Base-by-base conservation (phyloP, 1,140 invertebrate species). In the Lepidurus apus region DNA sequence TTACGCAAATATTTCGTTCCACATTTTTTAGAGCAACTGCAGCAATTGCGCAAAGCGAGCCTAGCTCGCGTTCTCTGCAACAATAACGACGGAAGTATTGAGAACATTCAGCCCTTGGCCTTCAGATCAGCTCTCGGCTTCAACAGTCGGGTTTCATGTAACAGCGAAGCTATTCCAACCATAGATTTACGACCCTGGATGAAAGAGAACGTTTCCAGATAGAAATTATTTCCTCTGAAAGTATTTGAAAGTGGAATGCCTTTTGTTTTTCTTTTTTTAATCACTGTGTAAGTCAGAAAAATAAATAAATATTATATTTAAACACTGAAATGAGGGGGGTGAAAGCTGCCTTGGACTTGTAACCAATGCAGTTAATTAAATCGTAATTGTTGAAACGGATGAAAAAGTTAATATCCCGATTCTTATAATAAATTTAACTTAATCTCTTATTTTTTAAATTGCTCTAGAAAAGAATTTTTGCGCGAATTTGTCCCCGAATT, bases 31-130 rank as follows among this genome's bases (percentile, higher is more conserved):
- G 87, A 82, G 26, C 89, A 90, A 85, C 83, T 90, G 76, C 80
- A 85, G 6, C 86, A 90, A 83, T 86, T 90, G 47, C 82, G 86
- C 73, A 89, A 89, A 81, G 83, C 86, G 6, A 87, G 86, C 79
- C 81, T 90, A 42, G 85, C 88, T 13, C 80, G 88, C 42, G 83
- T 90, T 17, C 80, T 91, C 34, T 90, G 89, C 81, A 88, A 89
- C 83, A 89, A 89, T 80, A 85, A 85, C 5, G 88, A 89, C 80
- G 84, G 87, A 45, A 78, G 53, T 9, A 84, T 89, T 75, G 81
- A 82, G 8, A 81, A 84, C 0, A 87, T 88, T 77, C 88, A 89
- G 81, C 89, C 88, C 10, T 81, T 88, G 21, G 87, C 85, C 7
- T 89, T 89, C 79, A 81, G 86, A 53, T 82, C 84, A 78, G 83